Conservation (phyloP, 2,797 vertebrate species). For the Argya squamiceps region DNA sequence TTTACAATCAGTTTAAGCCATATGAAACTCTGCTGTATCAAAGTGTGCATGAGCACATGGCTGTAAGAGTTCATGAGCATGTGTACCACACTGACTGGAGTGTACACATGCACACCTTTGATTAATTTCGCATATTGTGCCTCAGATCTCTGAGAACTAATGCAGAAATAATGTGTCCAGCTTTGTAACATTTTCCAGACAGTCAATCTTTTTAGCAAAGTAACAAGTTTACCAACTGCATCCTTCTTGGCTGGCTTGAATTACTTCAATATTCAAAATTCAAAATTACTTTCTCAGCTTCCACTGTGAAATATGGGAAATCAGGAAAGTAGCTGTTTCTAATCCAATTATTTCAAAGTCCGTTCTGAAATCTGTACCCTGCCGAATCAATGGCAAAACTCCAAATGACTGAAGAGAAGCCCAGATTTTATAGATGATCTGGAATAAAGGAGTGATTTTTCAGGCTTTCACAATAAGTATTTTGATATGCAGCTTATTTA, state of each 20-base stretch:
- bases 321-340: constrained; percentile 40
- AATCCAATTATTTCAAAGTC: constrained; percentile 28
- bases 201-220: constrained; percentile 25
- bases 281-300: constrained; percentile 9
- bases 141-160: not conserved
- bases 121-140: not conserved
- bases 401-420: not conserved
- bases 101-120: not conserved
- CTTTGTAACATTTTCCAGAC: not conserved
- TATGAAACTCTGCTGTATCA: not conserved
- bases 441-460: constrained; percentile 18
- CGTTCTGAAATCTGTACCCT: not conserved
- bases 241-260: not conserved
- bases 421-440: not conserved
- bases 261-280: constrained; percentile 11
- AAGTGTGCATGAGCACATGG: not conserved
- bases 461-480: not conserved
- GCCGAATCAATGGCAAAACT: not conserved
- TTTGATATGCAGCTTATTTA: constrained; percentile 12
- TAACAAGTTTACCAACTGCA: not conserved
- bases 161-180: not conserved
- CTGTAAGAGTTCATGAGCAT: not conserved
- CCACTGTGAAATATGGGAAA: constrained; percentile 18
- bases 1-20: not conserved
- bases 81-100: not conserved